These are phyloP conservation scores for Sussaba pulchella DNA, from an alignment of 2,888 invertebrate species.

Conservation along the genomic window DNA sequence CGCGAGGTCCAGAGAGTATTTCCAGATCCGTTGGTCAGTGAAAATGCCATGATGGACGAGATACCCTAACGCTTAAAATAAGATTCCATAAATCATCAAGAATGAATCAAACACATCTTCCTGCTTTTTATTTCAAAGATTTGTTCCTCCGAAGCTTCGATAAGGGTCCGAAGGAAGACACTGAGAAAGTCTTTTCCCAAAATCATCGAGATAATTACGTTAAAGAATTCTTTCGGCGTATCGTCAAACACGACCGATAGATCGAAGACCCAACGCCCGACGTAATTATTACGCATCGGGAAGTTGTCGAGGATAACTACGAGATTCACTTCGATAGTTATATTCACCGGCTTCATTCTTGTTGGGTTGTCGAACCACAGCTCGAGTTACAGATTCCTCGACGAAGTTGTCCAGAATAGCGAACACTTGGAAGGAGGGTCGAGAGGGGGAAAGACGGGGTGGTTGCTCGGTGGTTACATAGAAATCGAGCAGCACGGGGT, in stretches of 20 bases:
- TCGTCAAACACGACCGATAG: neutral
- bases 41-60: neutral
- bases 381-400: neutral
- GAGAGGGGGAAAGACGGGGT: neutral
- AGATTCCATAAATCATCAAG: neutral
- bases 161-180: too few species aligned
- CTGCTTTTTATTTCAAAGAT: too few species aligned
- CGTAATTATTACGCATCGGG: neutral
- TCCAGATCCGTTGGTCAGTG: neutral
- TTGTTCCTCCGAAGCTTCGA: too few species aligned
- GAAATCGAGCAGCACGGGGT: conserved; percentile 50
- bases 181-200: too few species aligned
- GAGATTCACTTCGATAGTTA: neutral
- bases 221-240: too few species aligned
- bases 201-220: too few species aligned
- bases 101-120: too few species aligned
- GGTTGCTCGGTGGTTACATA: conserved; percentile 29
- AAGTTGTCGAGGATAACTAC: neutral
- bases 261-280: neutral
- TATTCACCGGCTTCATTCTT: neutral
- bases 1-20: conserved; percentile 28
- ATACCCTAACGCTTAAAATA: neutral
- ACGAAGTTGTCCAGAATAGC: neutral
- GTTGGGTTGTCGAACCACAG: neutral
- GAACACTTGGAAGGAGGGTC: neutral